Conservation (phyloP, 2,797 vertebrate species). For the Channa striata region DNA sequence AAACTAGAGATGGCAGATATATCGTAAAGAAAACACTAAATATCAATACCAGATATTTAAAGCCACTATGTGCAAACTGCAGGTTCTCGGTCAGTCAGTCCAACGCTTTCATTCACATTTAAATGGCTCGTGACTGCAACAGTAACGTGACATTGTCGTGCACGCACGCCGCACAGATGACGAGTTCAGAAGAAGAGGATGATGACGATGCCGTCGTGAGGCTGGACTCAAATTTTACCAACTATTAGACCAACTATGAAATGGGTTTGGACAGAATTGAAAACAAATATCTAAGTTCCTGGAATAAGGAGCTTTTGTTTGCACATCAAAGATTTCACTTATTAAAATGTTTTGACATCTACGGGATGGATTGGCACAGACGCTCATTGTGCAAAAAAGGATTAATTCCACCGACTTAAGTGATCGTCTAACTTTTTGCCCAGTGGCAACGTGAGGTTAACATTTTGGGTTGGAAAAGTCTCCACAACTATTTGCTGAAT, state of each 20-base stretch:
- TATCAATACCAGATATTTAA: conserved; percentile 13
- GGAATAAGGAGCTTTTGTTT: too few relatives aligned
- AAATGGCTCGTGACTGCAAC: neutral
- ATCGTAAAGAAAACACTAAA: conserved; percentile 9
- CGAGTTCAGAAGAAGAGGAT: too few relatives aligned
- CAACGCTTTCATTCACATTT: neutral
- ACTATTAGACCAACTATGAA: too few relatives aligned
- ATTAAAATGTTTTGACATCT: neutral
- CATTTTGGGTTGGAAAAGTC: neutral
- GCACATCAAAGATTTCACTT: too few relatives aligned
- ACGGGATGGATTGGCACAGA: neutral
- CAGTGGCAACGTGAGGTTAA: neutral
- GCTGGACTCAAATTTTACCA: too few relatives aligned
- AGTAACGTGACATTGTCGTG: too few relatives aligned
- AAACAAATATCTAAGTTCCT: too few relatives aligned
- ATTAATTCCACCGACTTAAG: neutral
- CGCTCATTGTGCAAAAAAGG: neutral
- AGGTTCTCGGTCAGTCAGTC: neutral
- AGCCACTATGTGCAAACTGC: neutral
- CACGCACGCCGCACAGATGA: too few relatives aligned
- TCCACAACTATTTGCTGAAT: neutral
- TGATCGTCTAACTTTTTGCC: neutral
- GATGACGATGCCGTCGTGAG: too few relatives aligned
- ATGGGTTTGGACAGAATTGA: too few relatives aligned
- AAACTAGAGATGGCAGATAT: conserved; percentile 24